Evolutionary conservation across 2,113 vertebrate species (phyloP).

Genomic region (Phylloscopus whistleri): DNA sequence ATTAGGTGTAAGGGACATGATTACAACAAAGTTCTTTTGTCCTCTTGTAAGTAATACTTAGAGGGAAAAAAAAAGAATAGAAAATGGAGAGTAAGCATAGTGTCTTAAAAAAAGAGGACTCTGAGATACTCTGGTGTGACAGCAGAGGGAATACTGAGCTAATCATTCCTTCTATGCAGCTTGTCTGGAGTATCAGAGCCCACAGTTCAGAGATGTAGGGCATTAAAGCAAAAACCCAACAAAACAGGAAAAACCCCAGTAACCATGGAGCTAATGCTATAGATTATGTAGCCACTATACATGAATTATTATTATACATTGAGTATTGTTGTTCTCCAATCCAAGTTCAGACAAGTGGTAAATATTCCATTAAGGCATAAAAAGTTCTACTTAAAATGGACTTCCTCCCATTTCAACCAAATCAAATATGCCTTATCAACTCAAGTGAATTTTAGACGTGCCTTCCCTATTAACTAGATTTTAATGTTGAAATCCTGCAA

Average conservation of each 20-base stretch:
- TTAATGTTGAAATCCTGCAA: not conserved
- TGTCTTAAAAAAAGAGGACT: not conserved
- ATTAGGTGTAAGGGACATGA: not conserved
- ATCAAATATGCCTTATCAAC: not conserved
- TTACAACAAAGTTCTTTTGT: not conserved
- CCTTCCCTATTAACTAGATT: not conserved
- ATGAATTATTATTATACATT: not conserved
- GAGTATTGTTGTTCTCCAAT: not conserved
- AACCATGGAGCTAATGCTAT: not conserved
- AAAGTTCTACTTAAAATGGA: not conserved
- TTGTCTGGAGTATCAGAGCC: not conserved
- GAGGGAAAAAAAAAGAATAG: not conserved
- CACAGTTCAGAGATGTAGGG: not conserved
- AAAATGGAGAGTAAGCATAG: not conserved
- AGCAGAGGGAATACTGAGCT: not conserved
- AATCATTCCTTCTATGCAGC: not conserved
- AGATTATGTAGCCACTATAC: not conserved
- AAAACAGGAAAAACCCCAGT: not conserved
- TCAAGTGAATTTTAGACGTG: not conserved
- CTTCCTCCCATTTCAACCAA: not conserved
- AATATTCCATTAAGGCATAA: not conserved
- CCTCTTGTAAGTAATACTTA: not conserved
- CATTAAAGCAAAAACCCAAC: not conserved
- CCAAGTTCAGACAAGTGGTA: not conserved
- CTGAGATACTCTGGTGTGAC: not conserved